Conservation (phyloP, 2,888 invertebrate genomes). For the Oxyteleia sp. region DNA sequence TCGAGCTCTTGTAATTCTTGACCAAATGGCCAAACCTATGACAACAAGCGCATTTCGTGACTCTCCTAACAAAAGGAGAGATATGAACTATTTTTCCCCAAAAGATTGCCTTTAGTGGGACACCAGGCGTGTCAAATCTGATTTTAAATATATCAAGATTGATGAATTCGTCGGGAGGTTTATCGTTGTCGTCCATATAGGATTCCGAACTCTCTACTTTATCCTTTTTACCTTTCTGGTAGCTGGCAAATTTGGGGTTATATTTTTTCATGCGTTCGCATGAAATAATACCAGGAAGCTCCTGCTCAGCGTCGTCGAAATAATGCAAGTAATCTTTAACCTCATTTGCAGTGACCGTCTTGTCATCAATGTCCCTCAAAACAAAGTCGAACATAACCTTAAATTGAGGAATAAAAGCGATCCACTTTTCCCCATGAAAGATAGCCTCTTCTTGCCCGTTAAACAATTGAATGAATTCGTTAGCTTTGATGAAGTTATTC, state of each 20-base stretch:
- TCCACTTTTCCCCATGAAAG: too few species aligned
- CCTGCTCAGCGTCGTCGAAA: conserved; percentile 62
- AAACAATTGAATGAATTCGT: too few species aligned
- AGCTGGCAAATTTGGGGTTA: background rate
- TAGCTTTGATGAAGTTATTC: too few species aligned
- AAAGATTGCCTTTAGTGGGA: background rate
- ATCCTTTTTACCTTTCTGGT: background rate
- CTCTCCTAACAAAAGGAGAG: background rate
- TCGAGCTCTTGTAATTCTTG: background rate
- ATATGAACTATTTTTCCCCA: conserved; percentile 3
- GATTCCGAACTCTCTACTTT: too few species aligned
- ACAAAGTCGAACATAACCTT: too few species aligned
- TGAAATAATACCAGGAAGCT: conserved; percentile 48
- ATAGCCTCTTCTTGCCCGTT: too few species aligned
- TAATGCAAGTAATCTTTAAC: too few species aligned
- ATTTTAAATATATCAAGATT: conserved; percentile 6
- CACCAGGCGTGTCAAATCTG: background rate
- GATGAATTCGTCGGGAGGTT: too few species aligned
- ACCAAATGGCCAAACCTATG: conserved; percentile 13
- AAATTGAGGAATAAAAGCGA: too few species aligned
- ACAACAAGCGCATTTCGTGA: conserved; percentile 5
- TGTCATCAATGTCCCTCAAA: too few species aligned
- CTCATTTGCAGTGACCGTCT: too few species aligned
- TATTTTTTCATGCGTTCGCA: background rate
- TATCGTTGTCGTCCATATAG: too few species aligned